Percentiles rank a stretch among this genome's conserved stretches.
phyloP scores from a whole-genome alignment of 2,113 vertebrate species.

The Chlorodrepanis virens region DNA sequence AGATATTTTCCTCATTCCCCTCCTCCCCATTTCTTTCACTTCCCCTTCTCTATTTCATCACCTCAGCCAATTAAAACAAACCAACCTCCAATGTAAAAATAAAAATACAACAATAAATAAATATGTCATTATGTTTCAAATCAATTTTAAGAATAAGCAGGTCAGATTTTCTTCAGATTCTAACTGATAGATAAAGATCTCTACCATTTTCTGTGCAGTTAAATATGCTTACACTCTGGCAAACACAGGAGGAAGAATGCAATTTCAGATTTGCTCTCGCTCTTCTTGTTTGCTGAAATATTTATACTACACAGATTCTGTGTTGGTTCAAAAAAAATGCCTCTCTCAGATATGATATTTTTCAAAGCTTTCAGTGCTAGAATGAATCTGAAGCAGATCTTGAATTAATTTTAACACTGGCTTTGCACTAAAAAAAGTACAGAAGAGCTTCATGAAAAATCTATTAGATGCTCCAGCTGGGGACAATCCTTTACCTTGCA shows the following conservation, averaged over 20 bases:
- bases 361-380: not conserved
- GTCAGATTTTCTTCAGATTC: not conserved
- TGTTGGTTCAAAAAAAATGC: not conserved
- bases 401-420: constrained; percentile 37
- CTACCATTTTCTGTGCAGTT: not conserved
- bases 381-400: constrained; percentile 3
- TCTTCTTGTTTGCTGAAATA: constrained; percentile 26
- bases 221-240: not conserved
- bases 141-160: not conserved
- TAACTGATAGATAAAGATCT: not conserved
- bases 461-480: not conserved
- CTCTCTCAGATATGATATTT: not conserved
- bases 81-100: not conserved
- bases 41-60: not conserved
- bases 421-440: not conserved
- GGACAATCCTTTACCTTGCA: not conserved
- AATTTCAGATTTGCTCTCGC: constrained; percentile 11
- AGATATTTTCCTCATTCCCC: not conserved
- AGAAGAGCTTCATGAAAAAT: not conserved
- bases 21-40: not conserved
- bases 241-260: not conserved
- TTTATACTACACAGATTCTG: constrained; percentile 28
- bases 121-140: not conserved
- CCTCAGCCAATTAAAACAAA: not conserved
- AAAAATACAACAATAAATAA: not conserved